phyloP scores from a whole-genome alignment of 2,888 invertebrate species.

The Meandrusa payeni region DNA sequence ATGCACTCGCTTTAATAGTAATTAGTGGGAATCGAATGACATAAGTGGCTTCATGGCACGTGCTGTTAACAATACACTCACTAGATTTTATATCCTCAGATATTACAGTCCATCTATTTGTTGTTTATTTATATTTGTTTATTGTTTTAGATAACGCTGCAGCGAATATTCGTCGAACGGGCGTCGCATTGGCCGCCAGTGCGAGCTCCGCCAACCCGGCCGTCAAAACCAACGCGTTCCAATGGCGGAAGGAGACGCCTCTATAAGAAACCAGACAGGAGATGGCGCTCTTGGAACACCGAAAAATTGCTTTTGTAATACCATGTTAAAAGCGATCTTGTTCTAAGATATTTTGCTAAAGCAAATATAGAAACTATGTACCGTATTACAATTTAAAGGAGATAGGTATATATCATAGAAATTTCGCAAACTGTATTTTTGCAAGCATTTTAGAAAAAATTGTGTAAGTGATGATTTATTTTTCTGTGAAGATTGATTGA shows the following conservation, averaged over 20 bases:
- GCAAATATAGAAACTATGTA: background rate
- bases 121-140: conserved; percentile 1
- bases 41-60: no score
- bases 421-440: conserved; percentile 9
- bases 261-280: conserved; percentile 56
- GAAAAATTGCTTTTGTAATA: background rate
- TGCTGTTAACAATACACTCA: no score
- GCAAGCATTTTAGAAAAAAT: conserved; percentile 2
- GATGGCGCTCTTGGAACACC: background rate
- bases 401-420: background rate
- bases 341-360: background rate
- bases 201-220: conserved; percentile 81
- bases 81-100: no score
- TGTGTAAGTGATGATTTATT: conserved; percentile 6
- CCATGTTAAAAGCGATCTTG: background rate
- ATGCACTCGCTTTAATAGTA: no score
- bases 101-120: no score
- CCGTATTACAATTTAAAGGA: background rate
- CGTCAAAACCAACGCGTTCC: conserved; percentile 88
- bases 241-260: conserved; percentile 93
- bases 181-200: conserved; percentile 75
- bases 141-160: conserved; percentile 75
- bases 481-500: background rate
- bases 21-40: no score
- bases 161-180: conserved; percentile 82